Evolutionary conservation across 1,140 invertebrate genomes (phyloP), one percentile per base, ranked within the genome.

Genomic region (Bactericera cockerelli): DNA sequence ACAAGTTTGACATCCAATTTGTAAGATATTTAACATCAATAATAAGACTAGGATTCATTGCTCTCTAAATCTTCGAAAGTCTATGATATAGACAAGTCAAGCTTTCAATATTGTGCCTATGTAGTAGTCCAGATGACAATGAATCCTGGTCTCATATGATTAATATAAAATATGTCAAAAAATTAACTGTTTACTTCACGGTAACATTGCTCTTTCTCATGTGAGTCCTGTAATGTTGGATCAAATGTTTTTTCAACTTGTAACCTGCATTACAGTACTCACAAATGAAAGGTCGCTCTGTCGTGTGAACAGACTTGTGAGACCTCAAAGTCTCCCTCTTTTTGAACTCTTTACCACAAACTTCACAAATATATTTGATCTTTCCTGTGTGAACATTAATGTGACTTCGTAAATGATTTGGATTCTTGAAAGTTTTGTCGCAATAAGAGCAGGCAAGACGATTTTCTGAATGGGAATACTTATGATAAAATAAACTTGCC

Each of bases 331-430:
- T 21, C n/a, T 59, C 26, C 38, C 24, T 39, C 22, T 59, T 49
- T 24, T 49, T 49, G 38, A 59, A 59, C 13, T 26, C 38, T 68
- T 90, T 91, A 1, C 79, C 81, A 68, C 89, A 91, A 0, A 86
- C 73, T 2, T 77, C 71, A 69, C 89, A 93, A 0, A 79, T 75
- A 69, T 89, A 81, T 0, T 36, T 36, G n/a, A 6, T 49, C n/a
- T 49, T 22, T 6, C 19, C 19, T 16, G 22, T 10, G 22, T 49
- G 42, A 10, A 49, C n/a, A 4, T 6, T n/a, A 6, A 49, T 49
- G 19, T 49, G 42, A 16, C 4, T 49, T 49, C 22, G 6, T 16
- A 49, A 49, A 8, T 49, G 6, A 16, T n/a, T n/a, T 6, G 42
- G 42, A 49, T 49, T 49, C n/a, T 6, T 8, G 19, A 10, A 49